Base-by-base conservation (phyloP, 2,113 vertebrate species). In the Pyrgilauda ruficollis region DNA sequence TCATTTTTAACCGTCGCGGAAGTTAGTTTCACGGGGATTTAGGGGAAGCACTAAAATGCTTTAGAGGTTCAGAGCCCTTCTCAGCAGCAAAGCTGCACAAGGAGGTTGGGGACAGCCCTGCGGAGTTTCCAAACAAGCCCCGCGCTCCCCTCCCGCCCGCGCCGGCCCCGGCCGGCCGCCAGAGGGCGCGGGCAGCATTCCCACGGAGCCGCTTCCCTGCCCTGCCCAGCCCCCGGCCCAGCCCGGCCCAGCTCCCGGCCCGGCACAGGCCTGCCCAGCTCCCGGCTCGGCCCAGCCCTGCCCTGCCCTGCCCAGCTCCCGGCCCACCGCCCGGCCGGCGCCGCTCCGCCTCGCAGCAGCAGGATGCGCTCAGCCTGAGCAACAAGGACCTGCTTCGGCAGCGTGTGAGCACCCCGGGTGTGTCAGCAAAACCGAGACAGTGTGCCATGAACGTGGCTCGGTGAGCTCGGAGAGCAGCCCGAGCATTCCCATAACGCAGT, bases 171-270 rank as follows among this genome's bases (percentile, higher is more conserved):
- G 8, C 28, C 27, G 55, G 76, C 96, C 98, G 97, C 97, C 95
- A 98, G 98, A 97, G 98, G 97, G 98, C 95, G 95, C 78, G 69
- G 77, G 46, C 46, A 7, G 1, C 74, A 47, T 73, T 79, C 78
- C 23, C 43, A 7, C 0, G 33, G 67, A 6, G 6, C 44, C 27
- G 41, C 4, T 28, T 7, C 27, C 28, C 50, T 7, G 20, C 59
- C 50, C 61, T 22, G 14, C 31, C 63, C 68, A 9, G 27, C 9
- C 31, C 11, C 2, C 26, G 68, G 21, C 22, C 49, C 50, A 5
- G 53, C 28, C 2, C 26, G 72, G 21, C 22, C 11, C 37, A n/a
- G 7, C 22, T 75, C 33, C 9, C 15, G 24, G 7, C 43, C 2
- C n/a, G 10, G 5, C n/a, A 7, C 37, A 39, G 39, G 10, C 2